Conservation (phyloP, 2,113 vertebrate species). For the Thermophis baileyi region DNA sequence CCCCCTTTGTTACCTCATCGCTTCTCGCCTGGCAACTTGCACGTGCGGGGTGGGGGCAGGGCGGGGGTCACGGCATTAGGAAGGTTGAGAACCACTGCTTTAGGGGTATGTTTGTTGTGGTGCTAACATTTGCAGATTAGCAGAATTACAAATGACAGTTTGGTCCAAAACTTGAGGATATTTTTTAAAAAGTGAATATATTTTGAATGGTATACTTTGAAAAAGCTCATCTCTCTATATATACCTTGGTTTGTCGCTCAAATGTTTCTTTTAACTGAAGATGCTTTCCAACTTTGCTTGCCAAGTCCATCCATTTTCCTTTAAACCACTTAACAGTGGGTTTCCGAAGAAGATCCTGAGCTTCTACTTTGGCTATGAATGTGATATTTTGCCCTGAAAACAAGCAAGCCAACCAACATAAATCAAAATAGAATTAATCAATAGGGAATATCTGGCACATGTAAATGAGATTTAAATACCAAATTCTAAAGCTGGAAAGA, state of each 20-base stretch:
- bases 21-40: no score
- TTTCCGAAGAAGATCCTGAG: constrained; percentile 94
- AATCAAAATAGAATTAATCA: not conserved
- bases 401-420: constrained; percentile 25
- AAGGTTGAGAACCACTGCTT: no score
- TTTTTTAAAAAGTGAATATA: not conserved
- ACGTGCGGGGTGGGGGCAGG: no score
- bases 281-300: constrained; percentile 97
- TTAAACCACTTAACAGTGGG: constrained; percentile 97
- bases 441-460: not conserved
- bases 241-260: constrained; percentile 87
- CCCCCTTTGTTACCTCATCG: no score
- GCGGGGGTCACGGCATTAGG: no score
- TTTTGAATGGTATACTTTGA: not conserved
- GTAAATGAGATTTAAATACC: not conserved
- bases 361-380: constrained; percentile 93
- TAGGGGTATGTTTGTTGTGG: not conserved
- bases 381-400: constrained; percentile 85
- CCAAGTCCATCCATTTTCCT: constrained; percentile 99
- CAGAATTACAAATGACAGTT: not conserved
- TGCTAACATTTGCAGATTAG: not conserved
- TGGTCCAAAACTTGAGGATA: not conserved
- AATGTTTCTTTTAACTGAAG: constrained; percentile 95
- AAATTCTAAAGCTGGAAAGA: not conserved
- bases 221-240: constrained; percentile 13